Evolutionary conservation across 2,113 vertebrate species (phyloP).

Genomic region (Dicerorhinus sumatrensis): DNA sequence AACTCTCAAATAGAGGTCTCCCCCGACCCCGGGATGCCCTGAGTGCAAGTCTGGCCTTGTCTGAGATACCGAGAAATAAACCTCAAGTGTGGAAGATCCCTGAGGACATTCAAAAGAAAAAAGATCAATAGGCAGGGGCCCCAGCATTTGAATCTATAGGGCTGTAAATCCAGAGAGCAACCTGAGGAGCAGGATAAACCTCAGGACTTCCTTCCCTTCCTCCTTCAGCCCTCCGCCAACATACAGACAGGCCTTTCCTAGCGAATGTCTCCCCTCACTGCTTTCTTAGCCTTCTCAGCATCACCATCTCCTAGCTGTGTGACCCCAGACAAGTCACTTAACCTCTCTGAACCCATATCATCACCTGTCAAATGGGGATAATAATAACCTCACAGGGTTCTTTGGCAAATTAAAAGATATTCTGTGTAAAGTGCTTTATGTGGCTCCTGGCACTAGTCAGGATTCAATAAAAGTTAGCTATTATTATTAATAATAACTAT

Average conservation of each 20-base stretch:
- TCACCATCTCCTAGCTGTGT: not conserved
- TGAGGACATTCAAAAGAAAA: not conserved
- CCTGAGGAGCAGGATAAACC: not conserved
- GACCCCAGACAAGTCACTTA: not conserved
- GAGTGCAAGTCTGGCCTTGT: not conserved
- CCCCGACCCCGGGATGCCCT: not conserved
- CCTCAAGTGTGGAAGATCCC: not conserved
- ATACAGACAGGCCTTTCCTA: accelerated
- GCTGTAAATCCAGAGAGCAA: not conserved
- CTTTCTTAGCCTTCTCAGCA: not conserved
- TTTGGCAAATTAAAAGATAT: constrained; percentile 39
- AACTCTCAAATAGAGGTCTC: not conserved
- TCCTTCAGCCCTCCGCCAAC: not conserved
- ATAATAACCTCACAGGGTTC: not conserved
- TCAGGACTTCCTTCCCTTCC: not conserved
- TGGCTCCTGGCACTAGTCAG: not conserved
- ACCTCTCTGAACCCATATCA: constrained; percentile 26
- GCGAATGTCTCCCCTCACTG: not conserved
- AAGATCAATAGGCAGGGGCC: not conserved
- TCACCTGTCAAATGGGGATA: not conserved
- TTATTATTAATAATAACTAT: not conserved
- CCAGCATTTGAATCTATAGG: accelerated
- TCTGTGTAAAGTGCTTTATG: not conserved
- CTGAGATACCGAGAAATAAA: not conserved
- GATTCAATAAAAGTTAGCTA: not conserved